phyloP scores from a whole-genome alignment of 2,888 invertebrate species.

The Ophioninae sp. region DNA sequence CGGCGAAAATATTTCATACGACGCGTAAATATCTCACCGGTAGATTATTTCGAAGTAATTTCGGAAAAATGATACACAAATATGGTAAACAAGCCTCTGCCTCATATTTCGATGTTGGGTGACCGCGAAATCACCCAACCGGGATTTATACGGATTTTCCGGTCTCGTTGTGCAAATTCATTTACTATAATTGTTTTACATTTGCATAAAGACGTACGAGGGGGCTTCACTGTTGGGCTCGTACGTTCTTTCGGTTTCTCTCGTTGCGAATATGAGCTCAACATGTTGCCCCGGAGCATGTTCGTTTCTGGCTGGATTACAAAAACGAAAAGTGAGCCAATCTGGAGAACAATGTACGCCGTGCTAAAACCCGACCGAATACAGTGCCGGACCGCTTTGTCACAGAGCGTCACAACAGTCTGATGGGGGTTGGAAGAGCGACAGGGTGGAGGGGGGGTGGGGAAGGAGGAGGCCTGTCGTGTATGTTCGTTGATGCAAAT shows the following conservation, averaged over 20 bases:
- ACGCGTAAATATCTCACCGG: neutral
- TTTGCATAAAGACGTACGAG: conserved; percentile 49
- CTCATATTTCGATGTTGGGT: conserved; percentile 13
- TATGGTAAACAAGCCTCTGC: conserved; percentile 1
- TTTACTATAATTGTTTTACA: conserved; percentile 53
- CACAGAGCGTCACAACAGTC: conserved; percentile 4
- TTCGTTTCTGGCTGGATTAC: conserved; percentile 18
- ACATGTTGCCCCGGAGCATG: conserved; percentile 21
- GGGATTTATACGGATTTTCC: conserved; percentile 22
- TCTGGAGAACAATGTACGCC: conserved; percentile 33
- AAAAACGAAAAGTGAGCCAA: conserved; percentile 37
- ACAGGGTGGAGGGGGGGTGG: too few species aligned
- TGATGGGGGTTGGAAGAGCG: neutral
- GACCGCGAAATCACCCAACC: conserved; percentile 16
- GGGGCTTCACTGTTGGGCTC: neutral
- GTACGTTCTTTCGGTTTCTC: conserved; percentile 2
- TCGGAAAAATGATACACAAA: neutral
- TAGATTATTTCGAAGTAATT: neutral
- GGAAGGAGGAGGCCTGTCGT: conserved; percentile 24
- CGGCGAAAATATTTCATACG: neutral
- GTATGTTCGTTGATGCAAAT: conserved; percentile 58
- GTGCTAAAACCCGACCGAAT: conserved; percentile 5
- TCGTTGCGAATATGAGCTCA: conserved; percentile 33
- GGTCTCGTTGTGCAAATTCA: conserved; percentile 28
- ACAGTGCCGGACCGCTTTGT: conserved; percentile 23